Evolutionary conservation across 2,888 invertebrate species (phyloP), one percentile per base, ranked within the genome.

Genomic region (Amblyteles armatorius): DNA sequence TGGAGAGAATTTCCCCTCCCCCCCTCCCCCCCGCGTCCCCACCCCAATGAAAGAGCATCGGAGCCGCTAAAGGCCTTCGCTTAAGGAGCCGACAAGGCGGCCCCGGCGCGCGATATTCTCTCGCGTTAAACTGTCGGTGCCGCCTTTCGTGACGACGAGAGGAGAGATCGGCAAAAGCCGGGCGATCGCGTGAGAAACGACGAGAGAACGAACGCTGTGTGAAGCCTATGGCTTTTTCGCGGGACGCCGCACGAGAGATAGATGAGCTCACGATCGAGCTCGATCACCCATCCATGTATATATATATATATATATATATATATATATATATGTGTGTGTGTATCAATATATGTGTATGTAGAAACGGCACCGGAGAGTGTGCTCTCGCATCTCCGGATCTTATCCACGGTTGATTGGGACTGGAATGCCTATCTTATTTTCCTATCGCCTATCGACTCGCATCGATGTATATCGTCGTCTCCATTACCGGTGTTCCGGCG

Each of bases 61-160:
- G 65, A 79, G 82, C 79, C 82, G 84, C 84, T 82, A 84, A 84
- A 84, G 84, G 84, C 84, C 78, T 78, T 79, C 74, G 84, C 84
- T 84, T 76, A 84, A 84, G 82, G 84, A 84, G 82, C 82, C 85
- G 82, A 82, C 82, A 82, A 85, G 85, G 82, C 83, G 71, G 76
- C 82, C 65, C 73, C 80, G 76, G 76, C 29, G 68, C 77, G 68
- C 72, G 69, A 76, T 48, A 22, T 26, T 57, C 57, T 60, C 65
- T 65, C 82, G 85, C 82, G 85, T 85, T 82, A 85, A 85, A 85
- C 82, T 82, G 84, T 85, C 82, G 85, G 82, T 82, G 79, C 85
- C 85, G 82, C 82, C 85, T 85, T 82, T 85, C 85, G 85, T 85
- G 85, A 85, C 82, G 85, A 79, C 84, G 33, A 16, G 71, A 44